A percentile compares a stretch with the other conserved stretches of the same genome.
Conservation (phyloP, 1,140 invertebrate species). For the Danaus melanippus region DNA sequence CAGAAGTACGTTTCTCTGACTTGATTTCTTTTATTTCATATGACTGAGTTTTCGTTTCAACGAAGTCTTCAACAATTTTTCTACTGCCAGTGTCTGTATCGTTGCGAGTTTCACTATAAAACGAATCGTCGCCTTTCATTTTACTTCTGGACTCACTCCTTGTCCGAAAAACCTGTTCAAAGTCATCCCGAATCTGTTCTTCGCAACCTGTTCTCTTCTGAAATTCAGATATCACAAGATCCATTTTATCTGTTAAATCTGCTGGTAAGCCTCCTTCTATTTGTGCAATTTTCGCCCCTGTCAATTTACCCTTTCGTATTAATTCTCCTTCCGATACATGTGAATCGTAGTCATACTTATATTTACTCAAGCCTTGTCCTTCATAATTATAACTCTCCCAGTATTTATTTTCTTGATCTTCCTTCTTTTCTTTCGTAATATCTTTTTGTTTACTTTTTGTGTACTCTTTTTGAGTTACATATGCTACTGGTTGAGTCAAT, state of each 20-base stretch:
- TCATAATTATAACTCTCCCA: background rate
- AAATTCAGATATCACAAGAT: constrained; percentile 55
- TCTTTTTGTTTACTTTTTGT: background rate
- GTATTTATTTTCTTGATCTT: constrained; percentile 5
- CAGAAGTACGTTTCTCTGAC: constrained; percentile 13
- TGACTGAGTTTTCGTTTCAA: constrained; percentile 17
- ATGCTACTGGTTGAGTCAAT: constrained; percentile 26
- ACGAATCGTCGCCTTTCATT: constrained; percentile 14
- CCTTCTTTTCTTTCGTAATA: constrained; percentile 13
- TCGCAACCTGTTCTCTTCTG: constrained; percentile 42
- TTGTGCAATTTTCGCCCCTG: constrained; percentile 54
- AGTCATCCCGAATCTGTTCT: constrained; percentile 10
- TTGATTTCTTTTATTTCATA: constrained; percentile 15
- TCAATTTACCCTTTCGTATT: constrained; percentile 28
- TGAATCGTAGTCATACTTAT: constrained; percentile 13
- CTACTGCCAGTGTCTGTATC: constrained; percentile 21
- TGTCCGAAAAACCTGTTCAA: too few species aligned
- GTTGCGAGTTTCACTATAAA: constrained; percentile 4
- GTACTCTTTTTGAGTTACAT: too few species aligned
- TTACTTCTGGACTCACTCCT: constrained; percentile 24
- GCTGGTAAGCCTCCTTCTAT: constrained; percentile 37
- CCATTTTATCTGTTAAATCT: constrained; percentile 52
- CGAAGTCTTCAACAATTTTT: constrained; percentile 22
- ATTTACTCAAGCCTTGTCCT: constrained; percentile 2
- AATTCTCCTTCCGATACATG: constrained; percentile 21